Evolutionary conservation across 2,888 invertebrate species (phyloP), one percentile per base, ranked within the genome.

Genomic region (Torymus tubicola): DNA sequence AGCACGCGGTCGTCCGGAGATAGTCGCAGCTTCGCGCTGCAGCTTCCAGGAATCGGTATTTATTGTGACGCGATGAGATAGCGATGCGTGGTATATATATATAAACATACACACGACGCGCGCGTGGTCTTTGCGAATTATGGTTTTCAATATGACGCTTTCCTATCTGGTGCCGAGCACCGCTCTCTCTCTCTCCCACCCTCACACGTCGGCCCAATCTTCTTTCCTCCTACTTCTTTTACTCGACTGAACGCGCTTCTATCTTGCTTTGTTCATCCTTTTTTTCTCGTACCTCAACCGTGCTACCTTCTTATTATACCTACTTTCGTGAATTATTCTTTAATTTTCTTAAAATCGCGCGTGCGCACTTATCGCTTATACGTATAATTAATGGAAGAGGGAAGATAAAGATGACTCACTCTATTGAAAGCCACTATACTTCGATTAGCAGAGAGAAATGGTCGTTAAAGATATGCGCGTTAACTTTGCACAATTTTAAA

Each of bases 51-150:
- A 90, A 90, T 90, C 89, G 87, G 90, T 90, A 90, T 91, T 91
- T 90, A 91, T 90, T 90, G 90, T 89, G 90, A 90, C 89, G 87
- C 87, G 87, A 89, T 88, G 88, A 88, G 90, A 90, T 90, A 90
- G 87, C 87, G 87, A 14, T 60, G 60, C n/a, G 63, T 24, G 21
- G 21, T 21, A 21, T 21, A 16, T 58, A 14, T 21, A 63, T 73
- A 78, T 81, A 81, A 75, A n/a, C n/a, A n/a, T n/a, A n/a, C n/a
- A n/a, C n/a, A n/a, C n/a, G n/a, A 82, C 84, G 85, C 83, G 80
- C 42, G 52, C 82, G 81, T 74, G 83, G 82, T 85, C 83, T 65
- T 84, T 83, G 86, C 89, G 90, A 90, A 90, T 90, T 90, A 90
- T 90, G 88, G 88, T 90, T 89, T 88, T 89, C 89, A 89, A 90